phyloP scores from a whole-genome alignment of 2,888 invertebrate genomes.

The Polydrusus cervinus region DNA sequence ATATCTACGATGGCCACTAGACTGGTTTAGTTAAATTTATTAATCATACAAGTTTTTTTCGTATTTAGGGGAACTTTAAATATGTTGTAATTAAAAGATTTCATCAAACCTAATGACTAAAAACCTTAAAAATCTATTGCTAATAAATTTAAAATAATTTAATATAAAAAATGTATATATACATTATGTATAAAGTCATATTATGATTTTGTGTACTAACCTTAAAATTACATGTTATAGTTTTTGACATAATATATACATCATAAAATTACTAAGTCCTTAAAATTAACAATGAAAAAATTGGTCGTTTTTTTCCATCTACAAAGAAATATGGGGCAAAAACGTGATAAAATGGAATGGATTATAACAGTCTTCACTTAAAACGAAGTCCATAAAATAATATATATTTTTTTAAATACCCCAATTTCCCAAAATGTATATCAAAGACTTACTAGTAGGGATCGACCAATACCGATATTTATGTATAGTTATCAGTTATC shows the following conservation, averaged over 20 bases:
- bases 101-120: conserved; percentile 29
- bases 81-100: conserved; percentile 14
- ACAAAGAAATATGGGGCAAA: conserved; percentile 20
- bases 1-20: conserved; percentile 35
- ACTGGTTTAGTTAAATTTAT: conserved; percentile 25
- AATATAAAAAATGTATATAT: conserved; percentile 51
- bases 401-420: neutral
- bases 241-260: conserved; percentile 34
- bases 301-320: conserved; percentile 37
- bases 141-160: conserved; percentile 48
- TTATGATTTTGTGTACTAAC: conserved; percentile 23
- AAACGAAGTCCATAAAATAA: conserved; percentile 18
- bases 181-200: conserved; percentile 51
- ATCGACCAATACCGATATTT: no score
- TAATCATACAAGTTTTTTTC: conserved; percentile 3
- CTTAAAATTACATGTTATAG: conserved; percentile 15
- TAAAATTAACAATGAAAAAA: conserved; percentile 38
- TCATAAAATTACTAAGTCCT: conserved; percentile 1
- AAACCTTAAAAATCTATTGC: conserved; percentile 8
- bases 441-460: neutral
- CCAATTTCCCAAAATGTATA: neutral
- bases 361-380: conserved; percentile 41
- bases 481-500: no score
- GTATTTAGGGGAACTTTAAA: neutral
- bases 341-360: conserved; percentile 43